These are phyloP conservation scores for Lepidurus packardi DNA, from an alignment of 1,140 invertebrate species.

Conservation along the genomic window DNA sequence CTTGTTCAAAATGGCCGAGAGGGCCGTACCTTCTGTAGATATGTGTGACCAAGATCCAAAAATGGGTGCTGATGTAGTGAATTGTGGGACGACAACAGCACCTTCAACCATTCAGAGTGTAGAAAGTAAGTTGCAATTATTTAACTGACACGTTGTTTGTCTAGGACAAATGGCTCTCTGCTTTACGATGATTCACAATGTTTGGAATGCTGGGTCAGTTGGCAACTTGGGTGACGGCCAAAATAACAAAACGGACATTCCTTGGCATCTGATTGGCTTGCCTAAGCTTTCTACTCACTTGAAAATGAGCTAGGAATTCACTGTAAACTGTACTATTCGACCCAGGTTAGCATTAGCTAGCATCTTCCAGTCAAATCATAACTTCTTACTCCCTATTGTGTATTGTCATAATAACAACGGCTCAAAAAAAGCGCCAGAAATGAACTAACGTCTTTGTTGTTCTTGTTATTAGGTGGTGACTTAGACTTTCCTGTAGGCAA, in stretches of 20 bases:
- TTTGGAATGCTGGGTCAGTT: constrained; percentile 21
- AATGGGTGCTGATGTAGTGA: constrained; percentile 13
- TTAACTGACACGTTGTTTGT: background rate
- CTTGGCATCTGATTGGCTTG: background rate
- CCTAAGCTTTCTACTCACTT: background rate
- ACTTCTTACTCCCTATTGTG: too few relatives aligned
- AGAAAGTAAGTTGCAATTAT: background rate
- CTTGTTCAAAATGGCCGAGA: constrained; percentile 21
- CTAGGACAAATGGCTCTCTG: background rate
- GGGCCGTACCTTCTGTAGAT: constrained; percentile 17
- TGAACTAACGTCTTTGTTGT: background rate
- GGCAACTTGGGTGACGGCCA: constrained; percentile 13
- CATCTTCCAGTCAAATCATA: too few relatives aligned
- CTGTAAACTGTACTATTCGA: too few relatives aligned
- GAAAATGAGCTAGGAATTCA: too few relatives aligned
- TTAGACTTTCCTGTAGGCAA: background rate
- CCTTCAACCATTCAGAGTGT: background rate
- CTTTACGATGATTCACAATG: background rate
- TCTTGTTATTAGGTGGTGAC: background rate
- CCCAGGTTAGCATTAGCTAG: too few relatives aligned
- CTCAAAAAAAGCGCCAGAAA: background rate
- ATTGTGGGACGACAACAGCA: background rate
- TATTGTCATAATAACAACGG: background rate
- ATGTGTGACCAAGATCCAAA: constrained; percentile 12
- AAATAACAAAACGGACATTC: constrained; percentile 22